Base-by-base conservation (phyloP, 2,888 invertebrate genomes). In the Diplolepis rosae region DNA sequence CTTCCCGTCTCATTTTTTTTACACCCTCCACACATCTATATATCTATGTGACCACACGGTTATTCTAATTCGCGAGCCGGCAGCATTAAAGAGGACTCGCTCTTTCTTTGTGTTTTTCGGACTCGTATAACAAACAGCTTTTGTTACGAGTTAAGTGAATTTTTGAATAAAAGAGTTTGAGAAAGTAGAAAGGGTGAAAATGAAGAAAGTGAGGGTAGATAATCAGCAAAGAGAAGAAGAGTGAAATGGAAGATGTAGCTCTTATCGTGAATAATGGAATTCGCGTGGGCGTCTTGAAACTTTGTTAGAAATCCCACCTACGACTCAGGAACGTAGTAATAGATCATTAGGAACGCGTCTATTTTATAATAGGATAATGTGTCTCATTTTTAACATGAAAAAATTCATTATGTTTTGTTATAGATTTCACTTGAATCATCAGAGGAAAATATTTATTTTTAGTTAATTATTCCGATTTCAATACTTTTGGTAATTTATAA, bases 231-330 rank as follows among this genome's bases (percentile, higher is more conserved):
- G 13, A 15, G 28, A 30, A 28, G n/a, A 52, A 30, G 28, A 28
- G 27, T n/a, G n/a, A 15, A 52, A 52, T 27, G 7, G 15, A 27
- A 70, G 73, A 73, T 68, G 70, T 65, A 66, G 73, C 70, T 73
- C 72, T 73, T 73, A 73, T 77, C 70, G 72, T 66, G 73, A 69
- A 51, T 65, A 68, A 15, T 52, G 83, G 83, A 81, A 83, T 83
- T 82, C 68, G 79, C 77, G 83, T 83, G 79, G 83, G 83, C 42
- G 82, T 72, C 69, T 73, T 56, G 76, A 66, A 70, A 75, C 73
- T 77, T 68, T 66, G 73, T 75, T 74, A 78, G 76, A 82, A 82
- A 79, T 69, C 28, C 52, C 70, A 73, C 75, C 71, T 73, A 72
- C 72, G 65, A 69, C 67, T 65, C 70, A 68, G 68, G 67, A 71